Evolutionary conservation across 2,888 invertebrate species (phyloP).

Genomic region (Drosophila trichaetosa): DNA sequence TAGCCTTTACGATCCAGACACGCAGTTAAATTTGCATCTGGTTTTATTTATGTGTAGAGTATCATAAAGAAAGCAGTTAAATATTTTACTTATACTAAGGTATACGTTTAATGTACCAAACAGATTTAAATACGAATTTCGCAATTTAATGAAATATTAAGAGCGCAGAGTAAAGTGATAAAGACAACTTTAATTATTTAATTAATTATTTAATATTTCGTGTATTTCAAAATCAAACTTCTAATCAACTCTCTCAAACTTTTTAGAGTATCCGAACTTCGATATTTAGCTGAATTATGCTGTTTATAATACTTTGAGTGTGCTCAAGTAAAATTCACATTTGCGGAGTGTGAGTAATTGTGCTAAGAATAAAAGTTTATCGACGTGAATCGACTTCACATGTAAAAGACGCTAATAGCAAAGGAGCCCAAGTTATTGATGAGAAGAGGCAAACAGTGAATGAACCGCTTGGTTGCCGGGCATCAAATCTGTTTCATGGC

Average conservation of each 20-base stretch:
- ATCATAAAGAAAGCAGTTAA: neutral
- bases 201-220: neutral
- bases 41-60: neutral
- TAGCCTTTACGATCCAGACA: neutral
- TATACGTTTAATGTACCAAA: neutral
- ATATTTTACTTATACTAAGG: neutral
- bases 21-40: neutral
- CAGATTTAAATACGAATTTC: neutral
- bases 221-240: neutral
- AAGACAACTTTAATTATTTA: neutral
- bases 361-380: constrained; percentile 26
- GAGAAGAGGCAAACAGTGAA: constrained; percentile 4
- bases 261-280: neutral
- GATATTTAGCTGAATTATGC: too few species aligned
- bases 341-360: constrained; percentile 8
- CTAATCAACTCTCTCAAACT: neutral
- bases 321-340: constrained; percentile 31
- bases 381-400: constrained; percentile 5
- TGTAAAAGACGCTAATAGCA: neutral
- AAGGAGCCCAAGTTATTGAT: neutral
- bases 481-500: constrained; percentile 83
- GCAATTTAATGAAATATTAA: neutral
- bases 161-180: neutral
- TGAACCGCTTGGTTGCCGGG: neutral
- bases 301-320: constrained; percentile 3